Evolutionary conservation across 2,888 invertebrate species (phyloP).

Genomic region (Tachina fera): DNA sequence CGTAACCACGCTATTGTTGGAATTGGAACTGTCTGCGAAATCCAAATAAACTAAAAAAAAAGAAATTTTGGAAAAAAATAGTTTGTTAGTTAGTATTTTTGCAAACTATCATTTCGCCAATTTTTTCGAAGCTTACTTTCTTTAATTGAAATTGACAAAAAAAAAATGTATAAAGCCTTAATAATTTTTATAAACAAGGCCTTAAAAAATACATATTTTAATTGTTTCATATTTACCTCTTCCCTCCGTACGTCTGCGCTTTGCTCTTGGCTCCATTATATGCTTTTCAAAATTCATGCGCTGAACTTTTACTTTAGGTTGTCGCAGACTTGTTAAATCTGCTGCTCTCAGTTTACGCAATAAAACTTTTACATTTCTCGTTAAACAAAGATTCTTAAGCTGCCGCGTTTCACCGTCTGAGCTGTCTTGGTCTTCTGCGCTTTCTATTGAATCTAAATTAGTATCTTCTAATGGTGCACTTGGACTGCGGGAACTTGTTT

Average conservation of each 20-base stretch:
- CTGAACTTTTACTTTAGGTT: conserved; percentile 70
- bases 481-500: not conserved
- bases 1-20: conserved; percentile 41
- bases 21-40: conserved; percentile 59
- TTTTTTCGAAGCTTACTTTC: too few relatives aligned
- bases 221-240: conserved; percentile 50
- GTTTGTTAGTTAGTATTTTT: too few relatives aligned
- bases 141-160: too few relatives aligned
- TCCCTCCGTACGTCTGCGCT: conserved; percentile 42
- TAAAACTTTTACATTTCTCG: conserved; percentile 39
- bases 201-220: too few relatives aligned
- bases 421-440: not conserved
- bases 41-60: conserved; percentile 62
- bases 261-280: conserved; percentile 29
- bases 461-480: not conserved
- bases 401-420: conserved; percentile 34
- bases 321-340: conserved; percentile 67
- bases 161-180: too few relatives aligned
- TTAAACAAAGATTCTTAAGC: conserved; percentile 50
- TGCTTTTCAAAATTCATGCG: conserved; percentile 58
- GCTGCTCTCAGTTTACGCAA: conserved; percentile 37
- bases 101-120: too few relatives aligned
- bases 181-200: too few relatives aligned
- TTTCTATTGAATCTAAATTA: conserved; percentile 16
- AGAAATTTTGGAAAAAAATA: not conserved